Percentiles rank a stretch among this genome's conserved stretches.
Evolutionary conservation across 2,113 vertebrate species (phyloP).

Genomic region (Sula dactylatra): DNA sequence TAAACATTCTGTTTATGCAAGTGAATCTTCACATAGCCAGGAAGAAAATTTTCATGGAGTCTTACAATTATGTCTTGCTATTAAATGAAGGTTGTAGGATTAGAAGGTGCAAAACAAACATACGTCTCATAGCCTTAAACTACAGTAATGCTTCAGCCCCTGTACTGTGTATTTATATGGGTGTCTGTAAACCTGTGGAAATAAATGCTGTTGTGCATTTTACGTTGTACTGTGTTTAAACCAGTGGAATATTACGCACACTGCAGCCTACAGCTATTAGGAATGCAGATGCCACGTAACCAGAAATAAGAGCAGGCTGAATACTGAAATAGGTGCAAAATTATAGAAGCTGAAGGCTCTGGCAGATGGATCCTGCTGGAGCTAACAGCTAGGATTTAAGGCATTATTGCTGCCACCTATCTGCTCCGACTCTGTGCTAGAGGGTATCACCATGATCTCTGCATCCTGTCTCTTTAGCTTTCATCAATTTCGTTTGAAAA

Average conservation of each 20-base stretch:
- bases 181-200: not conserved
- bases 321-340: not conserved
- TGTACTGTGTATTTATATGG: not conserved
- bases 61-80: not conserved
- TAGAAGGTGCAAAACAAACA: not conserved
- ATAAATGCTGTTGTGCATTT: not conserved
- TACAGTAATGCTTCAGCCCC: not conserved
- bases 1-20: not conserved
- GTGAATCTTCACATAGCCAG: not conserved
- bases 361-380: not conserved
- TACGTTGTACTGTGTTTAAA: not conserved
- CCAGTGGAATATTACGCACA: not conserved
- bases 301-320: not conserved
- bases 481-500: not conserved
- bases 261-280: not conserved
- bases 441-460: not conserved
- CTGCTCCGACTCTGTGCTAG: not conserved
- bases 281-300: not conserved
- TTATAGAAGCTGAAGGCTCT: not conserved
- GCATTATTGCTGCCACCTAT: not conserved
- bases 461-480: not conserved
- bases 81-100: not conserved
- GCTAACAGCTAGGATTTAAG: not conserved
- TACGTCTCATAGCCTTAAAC: not conserved
- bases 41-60: not conserved